These are phyloP conservation scores for Gadopsis marmoratus DNA, from an alignment of 2,797 vertebrate genomes.

Conservation along the genomic window DNA sequence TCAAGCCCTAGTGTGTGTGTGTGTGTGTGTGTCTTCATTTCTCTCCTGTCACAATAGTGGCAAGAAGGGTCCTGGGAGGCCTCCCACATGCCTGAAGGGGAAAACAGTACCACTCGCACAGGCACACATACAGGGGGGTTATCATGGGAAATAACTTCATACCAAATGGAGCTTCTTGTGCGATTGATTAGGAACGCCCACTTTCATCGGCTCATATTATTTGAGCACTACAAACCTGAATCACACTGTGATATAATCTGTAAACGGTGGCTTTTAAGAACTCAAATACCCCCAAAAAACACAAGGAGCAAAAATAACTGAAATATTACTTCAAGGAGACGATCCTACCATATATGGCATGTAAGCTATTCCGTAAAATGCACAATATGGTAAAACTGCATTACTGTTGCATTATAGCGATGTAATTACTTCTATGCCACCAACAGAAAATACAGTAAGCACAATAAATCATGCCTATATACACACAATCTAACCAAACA, in stretches of 20 bases:
- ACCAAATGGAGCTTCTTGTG: constrained; percentile 44
- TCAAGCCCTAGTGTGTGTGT: constrained; percentile 29
- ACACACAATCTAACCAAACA: constrained; percentile 12
- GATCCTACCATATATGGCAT: not conserved
- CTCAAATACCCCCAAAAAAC: not conserved
- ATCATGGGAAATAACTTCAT: constrained; percentile 61
- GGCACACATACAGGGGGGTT: constrained; percentile 3
- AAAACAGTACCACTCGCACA: constrained; percentile 22
- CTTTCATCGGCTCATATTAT: constrained; percentile 30
- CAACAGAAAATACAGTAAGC: constrained; percentile 3
- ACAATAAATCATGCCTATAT: constrained; percentile 18
- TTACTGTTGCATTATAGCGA: not conserved
- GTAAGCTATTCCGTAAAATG: not conserved
- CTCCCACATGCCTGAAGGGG: constrained; percentile 57
- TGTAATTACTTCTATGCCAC: not conserved
- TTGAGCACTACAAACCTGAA: constrained; percentile 6
- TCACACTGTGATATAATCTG: not conserved
- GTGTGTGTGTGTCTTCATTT: constrained; percentile 42
- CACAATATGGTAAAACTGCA: not conserved
- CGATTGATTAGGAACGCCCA: constrained; percentile 56
- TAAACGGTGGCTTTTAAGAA: not conserved
- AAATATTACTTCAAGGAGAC: not conserved
- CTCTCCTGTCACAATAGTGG: constrained; percentile 47
- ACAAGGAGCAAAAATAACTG: not conserved
- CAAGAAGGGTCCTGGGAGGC: constrained; percentile 46